Evolutionary conservation across 2,888 invertebrate genomes (phyloP).

Genomic region (Mesoligia furuncula): DNA sequence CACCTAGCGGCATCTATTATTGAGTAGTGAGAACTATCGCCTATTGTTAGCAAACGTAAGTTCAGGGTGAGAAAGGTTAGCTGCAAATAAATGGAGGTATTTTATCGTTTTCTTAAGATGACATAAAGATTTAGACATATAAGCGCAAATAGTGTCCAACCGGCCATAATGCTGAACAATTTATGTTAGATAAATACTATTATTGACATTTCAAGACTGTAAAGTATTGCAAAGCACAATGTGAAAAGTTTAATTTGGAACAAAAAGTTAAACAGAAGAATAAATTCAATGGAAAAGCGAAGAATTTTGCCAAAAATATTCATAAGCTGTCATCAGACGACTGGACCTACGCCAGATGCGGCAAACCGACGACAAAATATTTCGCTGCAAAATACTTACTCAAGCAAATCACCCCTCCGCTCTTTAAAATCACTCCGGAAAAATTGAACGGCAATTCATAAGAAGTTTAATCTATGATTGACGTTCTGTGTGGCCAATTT

Average conservation of each 20-base stretch:
- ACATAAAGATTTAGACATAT: constrained; percentile 69
- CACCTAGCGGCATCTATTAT: constrained; percentile 85
- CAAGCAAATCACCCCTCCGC: constrained; percentile 84
- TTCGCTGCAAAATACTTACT: constrained; percentile 88
- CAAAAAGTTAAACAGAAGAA: constrained; percentile 83
- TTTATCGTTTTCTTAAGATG: constrained; percentile 70
- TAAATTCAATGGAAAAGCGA: constrained; percentile 81
- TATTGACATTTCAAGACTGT: constrained; percentile 44
- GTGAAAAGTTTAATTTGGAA: constrained; percentile 72
- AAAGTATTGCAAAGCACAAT: constrained; percentile 38
- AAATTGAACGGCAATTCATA: constrained; percentile 83
- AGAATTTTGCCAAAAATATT: constrained; percentile 89
- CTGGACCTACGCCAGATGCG: constrained; percentile 89
- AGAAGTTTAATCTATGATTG: constrained; percentile 74
- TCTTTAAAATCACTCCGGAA: constrained; percentile 87
- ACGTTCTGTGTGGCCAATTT: constrained; percentile 57
- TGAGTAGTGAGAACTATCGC: constrained; percentile 79
- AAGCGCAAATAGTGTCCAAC: constrained; percentile 58
- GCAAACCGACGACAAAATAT: constrained; percentile 88
- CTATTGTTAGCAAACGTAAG: constrained; percentile 65
- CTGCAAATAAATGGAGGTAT: constrained; percentile 70
- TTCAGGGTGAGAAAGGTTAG: constrained; percentile 72
- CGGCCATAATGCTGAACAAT: constrained; percentile 47
- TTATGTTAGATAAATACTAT: constrained; percentile 48
- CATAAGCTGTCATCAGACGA: constrained; percentile 90